These are phyloP conservation scores for Eptesicus fuscus DNA, from an alignment of 2,113 vertebrate genomes.

Conservation along the genomic window DNA sequence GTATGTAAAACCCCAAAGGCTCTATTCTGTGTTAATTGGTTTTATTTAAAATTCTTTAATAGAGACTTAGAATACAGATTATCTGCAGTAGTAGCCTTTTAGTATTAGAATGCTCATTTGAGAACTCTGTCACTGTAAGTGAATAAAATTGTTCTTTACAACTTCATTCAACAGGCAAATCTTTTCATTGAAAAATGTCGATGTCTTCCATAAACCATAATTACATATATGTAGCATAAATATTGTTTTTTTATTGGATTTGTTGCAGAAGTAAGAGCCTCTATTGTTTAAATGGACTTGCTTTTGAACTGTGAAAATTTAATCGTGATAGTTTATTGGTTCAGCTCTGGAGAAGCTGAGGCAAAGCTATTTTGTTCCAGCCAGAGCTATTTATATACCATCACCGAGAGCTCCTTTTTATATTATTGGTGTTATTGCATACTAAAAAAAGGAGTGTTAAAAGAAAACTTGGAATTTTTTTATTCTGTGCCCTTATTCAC, in stretches of 20 bases:
- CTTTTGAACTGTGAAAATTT: constrained; percentile 79
- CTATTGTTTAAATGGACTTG: constrained; percentile 80
- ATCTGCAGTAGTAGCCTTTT: constrained; percentile 50
- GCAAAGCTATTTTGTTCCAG: constrained; percentile 80
- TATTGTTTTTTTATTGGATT: constrained; percentile 78
- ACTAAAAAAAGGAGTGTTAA: constrained; percentile 77
- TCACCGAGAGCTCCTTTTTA: constrained; percentile 82
- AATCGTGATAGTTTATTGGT: constrained; percentile 80
- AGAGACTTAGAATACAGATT: constrained; percentile 13
- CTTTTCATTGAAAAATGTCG: constrained; percentile 69
- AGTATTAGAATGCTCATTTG: constrained; percentile 49
- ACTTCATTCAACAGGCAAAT: constrained; percentile 52
- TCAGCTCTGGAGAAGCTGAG: constrained; percentile 78
- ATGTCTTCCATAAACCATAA: constrained; percentile 69
- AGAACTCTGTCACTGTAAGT: constrained; percentile 45
- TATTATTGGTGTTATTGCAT: constrained; percentile 76
- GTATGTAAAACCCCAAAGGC: not conserved
- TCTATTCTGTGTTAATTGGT: not conserved
- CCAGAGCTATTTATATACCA: constrained; percentile 85
- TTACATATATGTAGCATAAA: constrained; percentile 70
- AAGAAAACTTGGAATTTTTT: constrained; percentile 70
- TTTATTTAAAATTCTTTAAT: constrained; percentile 47
- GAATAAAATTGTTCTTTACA: constrained; percentile 71
- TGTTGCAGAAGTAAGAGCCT: constrained; percentile 75
- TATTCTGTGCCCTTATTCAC: constrained; percentile 66